These are phyloP conservation scores for Callimorpha dominula DNA, from an alignment of 2,888 invertebrate species.

Conservation along the genomic window DNA sequence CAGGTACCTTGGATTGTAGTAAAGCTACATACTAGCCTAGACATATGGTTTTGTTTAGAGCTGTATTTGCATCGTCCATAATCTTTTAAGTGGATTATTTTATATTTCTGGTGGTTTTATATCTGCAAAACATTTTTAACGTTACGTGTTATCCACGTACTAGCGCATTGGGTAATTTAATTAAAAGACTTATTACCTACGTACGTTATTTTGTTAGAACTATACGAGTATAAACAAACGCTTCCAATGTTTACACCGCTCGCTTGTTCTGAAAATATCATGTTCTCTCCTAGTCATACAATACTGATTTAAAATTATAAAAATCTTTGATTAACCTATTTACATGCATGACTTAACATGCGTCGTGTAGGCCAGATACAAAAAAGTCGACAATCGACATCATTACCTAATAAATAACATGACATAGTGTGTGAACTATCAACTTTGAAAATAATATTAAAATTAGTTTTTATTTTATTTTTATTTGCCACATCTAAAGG, in stretches of 20 bases:
- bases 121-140: slow-evolving; percentile 8
- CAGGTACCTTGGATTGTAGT: background rate
- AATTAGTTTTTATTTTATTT: background rate
- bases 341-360: background rate
- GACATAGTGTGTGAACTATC: background rate
- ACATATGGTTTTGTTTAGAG: slow-evolving; percentile 8
- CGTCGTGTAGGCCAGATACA: background rate
- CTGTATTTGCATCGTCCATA: background rate
- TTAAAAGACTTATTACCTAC: slow-evolving; percentile 8
- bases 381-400: background rate
- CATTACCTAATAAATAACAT: background rate
- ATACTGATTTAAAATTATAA: background rate
- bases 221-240: slow-evolving; percentile 7
- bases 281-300: background rate
- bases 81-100: slow-evolving; percentile 11
- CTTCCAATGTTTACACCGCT: background rate
- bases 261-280: background rate
- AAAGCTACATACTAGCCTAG: background rate
- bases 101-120: background rate
- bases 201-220: slow-evolving; percentile 12
- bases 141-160: slow-evolving; percentile 3
- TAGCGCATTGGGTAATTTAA: slow-evolving; percentile 4
- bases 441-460: background rate
- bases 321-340: background rate
- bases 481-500: too few species aligned